phyloP scores from a whole-genome alignment of 1,140 invertebrate genomes.

The Heterodera schachtii region DNA sequence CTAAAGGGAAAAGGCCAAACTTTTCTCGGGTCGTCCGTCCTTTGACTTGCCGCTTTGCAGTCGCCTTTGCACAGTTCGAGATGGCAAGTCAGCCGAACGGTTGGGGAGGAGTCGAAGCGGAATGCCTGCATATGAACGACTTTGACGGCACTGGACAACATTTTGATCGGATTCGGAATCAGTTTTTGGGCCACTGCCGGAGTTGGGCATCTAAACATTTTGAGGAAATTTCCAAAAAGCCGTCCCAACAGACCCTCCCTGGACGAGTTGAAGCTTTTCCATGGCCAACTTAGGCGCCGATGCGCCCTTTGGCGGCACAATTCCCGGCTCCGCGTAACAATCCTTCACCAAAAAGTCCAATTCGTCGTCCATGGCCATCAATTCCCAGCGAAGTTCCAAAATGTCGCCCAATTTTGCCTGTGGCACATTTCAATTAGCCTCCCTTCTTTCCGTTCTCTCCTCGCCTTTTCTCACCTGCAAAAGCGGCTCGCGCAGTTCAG shows the following conservation, averaged over 20 bases:
- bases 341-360: constrained; percentile 65
- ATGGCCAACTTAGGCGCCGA: constrained; percentile 54
- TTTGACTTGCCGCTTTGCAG: constrained; percentile 53
- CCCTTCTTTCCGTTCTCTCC: background rate
- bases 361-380: constrained; percentile 66
- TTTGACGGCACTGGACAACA: constrained; percentile 58
- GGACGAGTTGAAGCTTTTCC: constrained; percentile 11
- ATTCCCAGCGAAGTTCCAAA: constrained; percentile 64
- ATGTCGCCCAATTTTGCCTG: constrained; percentile 65
- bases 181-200: constrained; percentile 64
- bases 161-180: constrained; percentile 61
- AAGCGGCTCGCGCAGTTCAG: constrained; percentile 43
- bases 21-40: too few species aligned
- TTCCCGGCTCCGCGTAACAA: constrained; percentile 60
- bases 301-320: constrained; percentile 24
- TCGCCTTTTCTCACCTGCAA: constrained; percentile 36
- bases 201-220: constrained; percentile 55
- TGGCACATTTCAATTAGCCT: background rate
- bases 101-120: constrained; percentile 60
- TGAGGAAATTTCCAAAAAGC: background rate
- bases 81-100: constrained; percentile 60
- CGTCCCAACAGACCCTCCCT: background rate
- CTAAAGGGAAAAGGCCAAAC: constrained; percentile 16
- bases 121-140: constrained; percentile 64
- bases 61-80: constrained; percentile 64